phyloP scores from a whole-genome alignment of 2,797 vertebrate species.

The Myotis findleyi region DNA sequence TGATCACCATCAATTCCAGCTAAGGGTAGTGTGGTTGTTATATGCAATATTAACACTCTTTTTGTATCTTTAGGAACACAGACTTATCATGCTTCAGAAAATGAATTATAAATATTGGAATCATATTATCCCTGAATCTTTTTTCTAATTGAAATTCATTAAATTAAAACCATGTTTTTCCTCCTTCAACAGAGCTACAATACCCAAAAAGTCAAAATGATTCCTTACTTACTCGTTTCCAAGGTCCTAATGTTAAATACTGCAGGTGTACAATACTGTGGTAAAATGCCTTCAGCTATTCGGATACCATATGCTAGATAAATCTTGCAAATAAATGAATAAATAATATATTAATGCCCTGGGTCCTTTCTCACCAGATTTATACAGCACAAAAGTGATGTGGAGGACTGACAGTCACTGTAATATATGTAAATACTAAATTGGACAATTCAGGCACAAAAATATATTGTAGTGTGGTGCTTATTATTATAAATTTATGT shows the following conservation, averaged over 20 bases:
- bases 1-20: neutral
- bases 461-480: neutral
- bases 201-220: neutral
- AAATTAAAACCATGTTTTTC: neutral
- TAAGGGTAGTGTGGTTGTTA: neutral
- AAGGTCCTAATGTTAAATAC: constrained; percentile 26
- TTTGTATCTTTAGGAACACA: neutral
- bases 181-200: neutral
- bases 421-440: constrained; percentile 69
- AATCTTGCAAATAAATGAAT: constrained; percentile 72
- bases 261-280: neutral
- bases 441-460: constrained; percentile 59
- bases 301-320: constrained; percentile 42
- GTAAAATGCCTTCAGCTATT: constrained; percentile 12
- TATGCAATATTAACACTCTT: neutral
- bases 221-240: neutral
- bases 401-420: neutral
- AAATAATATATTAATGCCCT: constrained; percentile 70
- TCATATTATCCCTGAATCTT: neutral
- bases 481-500: constrained; percentile 70
- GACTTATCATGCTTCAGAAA: neutral
- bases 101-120: neutral
- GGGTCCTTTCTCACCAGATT: constrained; percentile 25
- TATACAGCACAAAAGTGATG: constrained; percentile 33
- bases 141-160: constrained; percentile 59